Conservation (phyloP, 2,797 vertebrate genomes). For the Bradypodion pumilum region DNA sequence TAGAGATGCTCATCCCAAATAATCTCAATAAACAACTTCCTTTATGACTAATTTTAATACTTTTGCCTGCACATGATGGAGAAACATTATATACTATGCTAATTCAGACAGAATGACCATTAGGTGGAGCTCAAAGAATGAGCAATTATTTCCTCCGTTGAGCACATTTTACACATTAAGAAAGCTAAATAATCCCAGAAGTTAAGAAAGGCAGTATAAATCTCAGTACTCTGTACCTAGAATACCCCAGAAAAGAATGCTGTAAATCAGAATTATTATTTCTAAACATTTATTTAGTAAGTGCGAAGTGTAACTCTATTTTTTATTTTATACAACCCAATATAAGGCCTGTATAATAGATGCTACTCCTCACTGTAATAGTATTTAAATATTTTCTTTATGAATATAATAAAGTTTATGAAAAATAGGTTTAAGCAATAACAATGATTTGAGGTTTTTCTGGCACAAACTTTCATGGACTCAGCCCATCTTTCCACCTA, state of each 20-base stretch:
- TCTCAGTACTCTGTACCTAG: too few species aligned
- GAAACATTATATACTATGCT: neutral
- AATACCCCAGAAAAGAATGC: too few species aligned
- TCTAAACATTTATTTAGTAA: too few species aligned
- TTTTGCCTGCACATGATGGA: neutral
- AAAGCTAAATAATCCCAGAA: too few species aligned
- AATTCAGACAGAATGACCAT: conserved; percentile 33
- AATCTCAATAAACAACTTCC: neutral
- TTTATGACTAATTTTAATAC: neutral
- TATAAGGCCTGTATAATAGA: neutral
- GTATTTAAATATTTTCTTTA: conserved; percentile 19
- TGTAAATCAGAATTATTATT: too few species aligned
- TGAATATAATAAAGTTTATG: conserved; percentile 6
- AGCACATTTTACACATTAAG: neutral
- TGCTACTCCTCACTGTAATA: neutral
- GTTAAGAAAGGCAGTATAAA: too few species aligned
- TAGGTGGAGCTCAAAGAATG: conserved; percentile 60
- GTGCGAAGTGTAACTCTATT: conserved; percentile 2
- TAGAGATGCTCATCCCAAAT: neutral
- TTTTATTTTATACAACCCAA: neutral
- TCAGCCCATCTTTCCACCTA: neutral
- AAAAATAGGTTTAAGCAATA: neutral
- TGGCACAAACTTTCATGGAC: too few species aligned
- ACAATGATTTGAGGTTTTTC: too few species aligned
- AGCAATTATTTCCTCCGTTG: conserved; percentile 17